These are phyloP conservation scores for Cataglyphis rosenhaueri DNA, from an alignment of 2,888 invertebrate species.

Conservation along the genomic window DNA sequence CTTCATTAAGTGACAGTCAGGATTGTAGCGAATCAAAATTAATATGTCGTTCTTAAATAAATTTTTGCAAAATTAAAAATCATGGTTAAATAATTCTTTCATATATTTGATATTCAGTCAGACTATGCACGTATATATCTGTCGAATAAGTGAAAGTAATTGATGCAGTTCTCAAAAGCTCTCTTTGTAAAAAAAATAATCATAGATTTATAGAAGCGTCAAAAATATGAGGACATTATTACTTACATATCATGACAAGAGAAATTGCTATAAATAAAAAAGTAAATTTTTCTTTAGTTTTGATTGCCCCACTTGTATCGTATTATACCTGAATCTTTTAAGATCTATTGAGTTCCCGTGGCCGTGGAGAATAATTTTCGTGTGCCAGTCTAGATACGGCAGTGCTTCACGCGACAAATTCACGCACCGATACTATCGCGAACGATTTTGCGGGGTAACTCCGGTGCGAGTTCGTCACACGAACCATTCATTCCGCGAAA, in stretches of 20 bases:
- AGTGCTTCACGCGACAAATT: slow-evolving; percentile 42
- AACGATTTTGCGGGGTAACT: slow-evolving; percentile 23
- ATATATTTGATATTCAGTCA: slow-evolving; percentile 11
- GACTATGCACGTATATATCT: not conserved
- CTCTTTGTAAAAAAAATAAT: not conserved
- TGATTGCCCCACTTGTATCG: not conserved
- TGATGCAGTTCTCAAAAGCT: not conserved
- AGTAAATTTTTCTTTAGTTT: not conserved
- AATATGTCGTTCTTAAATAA: not conserved
- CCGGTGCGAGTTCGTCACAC: slow-evolving; percentile 45
- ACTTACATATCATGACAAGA: not conserved
- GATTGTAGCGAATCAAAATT: not conserved
- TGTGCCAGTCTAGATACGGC: slow-evolving; percentile 19
- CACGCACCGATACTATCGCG: slow-evolving; percentile 46
- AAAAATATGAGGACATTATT: not conserved
- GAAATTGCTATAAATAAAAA: not conserved
- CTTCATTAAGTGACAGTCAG: not conserved
- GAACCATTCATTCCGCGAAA: slow-evolving; percentile 43
- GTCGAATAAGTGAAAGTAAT: not conserved
- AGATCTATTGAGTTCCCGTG: not conserved
- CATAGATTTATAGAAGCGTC: not conserved
- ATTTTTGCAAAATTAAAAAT: not conserved
- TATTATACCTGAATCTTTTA: not conserved
- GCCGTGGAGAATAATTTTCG: slow-evolving; percentile 26
- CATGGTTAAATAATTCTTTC: not conserved